These are phyloP conservation scores for Dasyurus viverrinus DNA, from an alignment of 2,113 vertebrate species.

Conservation along the genomic window DNA sequence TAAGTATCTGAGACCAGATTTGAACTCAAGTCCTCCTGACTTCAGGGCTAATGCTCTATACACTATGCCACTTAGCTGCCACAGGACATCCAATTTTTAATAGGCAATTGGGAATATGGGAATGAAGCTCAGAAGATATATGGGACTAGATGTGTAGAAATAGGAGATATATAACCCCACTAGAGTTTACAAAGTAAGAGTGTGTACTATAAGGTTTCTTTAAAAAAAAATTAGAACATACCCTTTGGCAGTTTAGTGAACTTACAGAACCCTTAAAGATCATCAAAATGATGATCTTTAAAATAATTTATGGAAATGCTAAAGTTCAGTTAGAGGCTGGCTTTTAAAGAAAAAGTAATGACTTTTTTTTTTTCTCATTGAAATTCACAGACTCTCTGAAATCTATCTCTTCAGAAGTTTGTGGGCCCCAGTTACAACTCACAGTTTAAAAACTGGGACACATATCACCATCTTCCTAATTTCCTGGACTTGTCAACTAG, in stretches of 20 bases:
- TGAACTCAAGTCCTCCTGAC: too few species aligned
- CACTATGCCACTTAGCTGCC: too few species aligned
- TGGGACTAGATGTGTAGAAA: background rate
- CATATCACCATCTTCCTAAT: too few species aligned
- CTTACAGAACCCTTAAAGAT: background rate
- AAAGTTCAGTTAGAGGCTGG: background rate
- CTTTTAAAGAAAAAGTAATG: background rate
- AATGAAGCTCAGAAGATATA: background rate
- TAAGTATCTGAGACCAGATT: too few species aligned
- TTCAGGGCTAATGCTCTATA: too few species aligned
- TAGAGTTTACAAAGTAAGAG: background rate
- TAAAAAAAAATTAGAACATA: background rate
- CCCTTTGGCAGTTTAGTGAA: background rate
- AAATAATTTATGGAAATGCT: background rate
- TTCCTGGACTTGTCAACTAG: too few species aligned
- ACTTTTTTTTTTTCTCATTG: background rate
- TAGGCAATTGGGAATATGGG: background rate
- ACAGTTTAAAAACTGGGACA: too few species aligned
- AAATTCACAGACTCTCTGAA: background rate
- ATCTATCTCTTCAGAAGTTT: background rate
- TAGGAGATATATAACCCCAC: background rate
- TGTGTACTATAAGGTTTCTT: background rate
- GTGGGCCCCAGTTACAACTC: too few species aligned
- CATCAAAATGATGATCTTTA: background rate
- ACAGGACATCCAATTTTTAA: background rate